Base-by-base conservation (phyloP, 64 coral and sea anemone species). In the Porites lutea region DNA sequence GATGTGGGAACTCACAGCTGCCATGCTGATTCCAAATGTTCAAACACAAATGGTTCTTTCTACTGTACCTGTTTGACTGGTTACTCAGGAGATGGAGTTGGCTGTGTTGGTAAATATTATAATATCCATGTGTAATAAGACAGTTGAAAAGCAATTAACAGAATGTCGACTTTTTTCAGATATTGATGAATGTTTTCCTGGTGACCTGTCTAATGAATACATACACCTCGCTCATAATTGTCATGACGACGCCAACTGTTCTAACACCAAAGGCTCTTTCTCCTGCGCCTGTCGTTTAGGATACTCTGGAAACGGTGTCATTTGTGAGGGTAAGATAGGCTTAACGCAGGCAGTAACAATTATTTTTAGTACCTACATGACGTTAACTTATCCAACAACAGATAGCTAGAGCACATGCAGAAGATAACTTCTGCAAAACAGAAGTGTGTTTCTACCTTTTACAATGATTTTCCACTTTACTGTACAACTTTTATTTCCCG, bases 241-340 rank as follows among this genome's bases (percentile, higher is more conserved):
- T 47, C 90, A 92, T 46, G 19, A 5, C 46, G 71, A 87, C 65
- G 82, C 90, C 11, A 92, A 92, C 72, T 92, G 90, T 19, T 77
- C 90, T 16, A 86, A 92, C 51, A 92, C 90, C 11, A 92, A 92
- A 43, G 90, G 90, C 20, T 86, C 82, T 43, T 92, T 92, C 48
- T 69, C 77, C 48, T 92, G 90, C 68, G 78, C 90, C 18, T 92
- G 90, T 47, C 82, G 78, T 67, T 13, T 12, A 0, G 90, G 90
- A 45, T 92, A 92, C 51, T 92, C 90, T 11, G 90, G 90, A 86
- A 55, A 92, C 86, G 90, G 90, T 37, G 81, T 86, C 58, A 69
- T 16, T 13, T 74, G 73, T 76, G 55, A 68, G 22, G 81, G 81
- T 84, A 68, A 4, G 61, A 71, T 71, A 57, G 7, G 54, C 12